Base-by-base conservation (phyloP, 2,888 invertebrate genomes). In the Stenotaenia linearis region DNA sequence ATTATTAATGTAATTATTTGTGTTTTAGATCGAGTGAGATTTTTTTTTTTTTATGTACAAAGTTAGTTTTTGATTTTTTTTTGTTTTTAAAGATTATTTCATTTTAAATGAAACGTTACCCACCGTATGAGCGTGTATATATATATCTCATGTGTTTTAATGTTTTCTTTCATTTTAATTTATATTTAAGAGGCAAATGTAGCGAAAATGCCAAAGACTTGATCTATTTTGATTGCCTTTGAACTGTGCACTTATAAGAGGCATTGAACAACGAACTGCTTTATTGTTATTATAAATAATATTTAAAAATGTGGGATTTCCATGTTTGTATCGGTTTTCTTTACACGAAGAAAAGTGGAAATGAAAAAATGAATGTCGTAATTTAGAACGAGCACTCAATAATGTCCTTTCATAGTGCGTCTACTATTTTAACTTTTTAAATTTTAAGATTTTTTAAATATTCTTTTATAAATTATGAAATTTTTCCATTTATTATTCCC, bases 231-330 rank as follows among this genome's bases (percentile, higher is more conserved):
- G 61, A 56, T 25, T 61, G 23, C 25, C 61, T 25, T 61, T 61
- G 23, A 23, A 10, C 61, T 61, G 61, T 61, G 61, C 61, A 61
- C 61, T 25, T 61, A 25, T 23, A 61, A 6, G 61, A 61, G 61
- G 61, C 61, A 61, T 61, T 61, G 61, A 61, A 61, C 61, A 61
- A 61, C 61, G 61, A 61, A 61, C 61, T 61, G 61, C 25, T 61
- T 61, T 61, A 45, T 45, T 45, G n/a, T 45, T 45, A 45, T 45
- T 45, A 45, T 6, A 18, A 45, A 18, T 45, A 45, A 18, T 45
- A 45, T 45, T 45, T n/a, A 15, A 61, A 23, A 23, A 61, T 61
- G 61, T 15, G 21, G 61, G 23, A 61, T 6, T 61, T 23, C 56
- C 56, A 23, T 21, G 56, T 56, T 56, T 56, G 45, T 45, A 18